phyloP scores from a whole-genome alignment of 1,140 invertebrate species.

The Argopecten irradians region DNA sequence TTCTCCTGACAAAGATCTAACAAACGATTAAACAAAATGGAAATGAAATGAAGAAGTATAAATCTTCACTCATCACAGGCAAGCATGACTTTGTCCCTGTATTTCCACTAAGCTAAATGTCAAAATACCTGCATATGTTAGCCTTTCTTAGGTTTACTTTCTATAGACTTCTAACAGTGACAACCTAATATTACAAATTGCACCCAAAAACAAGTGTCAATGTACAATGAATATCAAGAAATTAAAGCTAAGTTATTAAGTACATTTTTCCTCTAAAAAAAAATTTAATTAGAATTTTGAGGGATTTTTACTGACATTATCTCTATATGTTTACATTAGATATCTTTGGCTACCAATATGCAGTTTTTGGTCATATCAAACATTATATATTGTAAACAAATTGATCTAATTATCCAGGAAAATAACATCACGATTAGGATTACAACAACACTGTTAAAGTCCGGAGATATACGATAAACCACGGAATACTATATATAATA shows the following conservation, averaged over 20 bases:
- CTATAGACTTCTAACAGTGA: not conserved
- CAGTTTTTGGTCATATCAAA: not conserved
- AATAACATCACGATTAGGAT: not conserved
- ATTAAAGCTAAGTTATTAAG: not conserved
- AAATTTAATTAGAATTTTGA: not conserved
- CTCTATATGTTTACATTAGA: not conserved
- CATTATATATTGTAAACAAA: not conserved
- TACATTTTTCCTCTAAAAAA: not conserved
- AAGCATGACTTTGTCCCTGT: no score
- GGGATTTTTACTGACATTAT: not conserved
- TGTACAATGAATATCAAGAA: not conserved
- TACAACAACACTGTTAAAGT: slow-evolving; percentile 1
- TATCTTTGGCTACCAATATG: not conserved
- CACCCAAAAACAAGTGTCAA: not conserved
- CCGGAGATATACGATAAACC: not conserved
- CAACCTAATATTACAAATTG: slow-evolving; percentile 9
- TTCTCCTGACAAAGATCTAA: not conserved
- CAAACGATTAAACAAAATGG: not conserved
- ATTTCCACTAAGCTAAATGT: not conserved
- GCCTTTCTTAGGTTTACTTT: not conserved
- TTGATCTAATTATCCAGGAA: not conserved
- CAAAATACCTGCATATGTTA: not conserved
- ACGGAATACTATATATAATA: not conserved
- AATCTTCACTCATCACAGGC: not conserved
- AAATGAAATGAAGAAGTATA: not conserved